Percentiles rank a stretch among this genome's conserved stretches.
Conservation (phyloP, 2,888 invertebrate species). For the Andrena trimmerana region DNA sequence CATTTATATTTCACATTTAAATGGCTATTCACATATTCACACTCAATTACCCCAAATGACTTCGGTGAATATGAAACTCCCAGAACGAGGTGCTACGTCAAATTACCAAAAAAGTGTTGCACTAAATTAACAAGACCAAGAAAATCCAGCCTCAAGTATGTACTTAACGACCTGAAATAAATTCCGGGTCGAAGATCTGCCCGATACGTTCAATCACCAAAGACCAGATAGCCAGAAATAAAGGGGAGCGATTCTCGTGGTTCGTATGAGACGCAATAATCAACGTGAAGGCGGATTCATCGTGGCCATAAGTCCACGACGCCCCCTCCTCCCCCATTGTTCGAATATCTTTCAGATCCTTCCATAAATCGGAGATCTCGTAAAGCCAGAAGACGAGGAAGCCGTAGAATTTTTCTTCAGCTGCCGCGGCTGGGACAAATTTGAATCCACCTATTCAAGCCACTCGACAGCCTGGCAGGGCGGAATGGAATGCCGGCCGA, state of each 20-base stretch:
- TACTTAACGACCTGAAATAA: too few species aligned
- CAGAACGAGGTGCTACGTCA: too few species aligned
- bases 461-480: not conserved
- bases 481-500: not conserved
- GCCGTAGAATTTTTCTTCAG: slow-evolving; percentile 3
- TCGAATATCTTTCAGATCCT: slow-evolving; percentile 27
- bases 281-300: slow-evolving; percentile 19
- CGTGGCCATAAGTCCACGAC: not conserved
- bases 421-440: not conserved
- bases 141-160: too few species aligned
- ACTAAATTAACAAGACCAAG: too few species aligned
- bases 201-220: too few species aligned
- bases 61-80: too few species aligned
- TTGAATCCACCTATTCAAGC: not conserved
- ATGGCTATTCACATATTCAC: too few species aligned
- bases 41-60: too few species aligned
- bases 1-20: too few species aligned
- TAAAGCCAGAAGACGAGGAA: slow-evolving; percentile 9
- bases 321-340: not conserved
- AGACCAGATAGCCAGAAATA: not conserved
- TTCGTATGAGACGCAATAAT: not conserved
- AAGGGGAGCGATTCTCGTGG: not conserved
- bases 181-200: too few species aligned
- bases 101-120: too few species aligned
- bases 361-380: not conserved